These are phyloP conservation scores for Pempheris klunzingeri DNA, from an alignment of 2,797 vertebrate genomes.

Conservation along the genomic window DNA sequence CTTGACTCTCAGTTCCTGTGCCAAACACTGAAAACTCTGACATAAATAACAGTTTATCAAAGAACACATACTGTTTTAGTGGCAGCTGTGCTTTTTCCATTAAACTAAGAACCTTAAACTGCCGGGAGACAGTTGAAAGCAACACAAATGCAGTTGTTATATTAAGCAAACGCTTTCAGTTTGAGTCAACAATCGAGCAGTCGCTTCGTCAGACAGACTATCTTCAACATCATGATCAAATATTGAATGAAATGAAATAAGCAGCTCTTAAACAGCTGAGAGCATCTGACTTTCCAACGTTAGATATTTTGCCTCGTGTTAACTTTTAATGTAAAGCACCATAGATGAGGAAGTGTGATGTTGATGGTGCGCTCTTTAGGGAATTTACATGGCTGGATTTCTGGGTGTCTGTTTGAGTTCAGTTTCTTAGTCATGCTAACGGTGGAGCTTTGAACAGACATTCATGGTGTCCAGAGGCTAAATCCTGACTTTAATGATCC, in stretches of 20 bases:
- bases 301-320: not conserved
- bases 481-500: not conserved
- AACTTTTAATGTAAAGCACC: not conserved
- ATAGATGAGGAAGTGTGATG: not conserved
- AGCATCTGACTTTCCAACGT: not conserved
- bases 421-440: not conserved
- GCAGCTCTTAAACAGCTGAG: not conserved
- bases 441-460: not conserved
- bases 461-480: not conserved
- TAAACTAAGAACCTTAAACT: slow-evolving; percentile 29
- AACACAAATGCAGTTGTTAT: slow-evolving; percentile 35
- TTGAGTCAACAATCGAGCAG: slow-evolving; percentile 15
- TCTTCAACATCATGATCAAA: slow-evolving; percentile 15
- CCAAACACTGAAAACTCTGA: slow-evolving; percentile 32
- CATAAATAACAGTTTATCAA: slow-evolving; percentile 19
- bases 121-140: slow-evolving; percentile 38
- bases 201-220: not conserved
- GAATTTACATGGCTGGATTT: not conserved
- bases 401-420: not conserved
- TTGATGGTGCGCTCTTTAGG: not conserved
- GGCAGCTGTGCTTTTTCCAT: slow-evolving; percentile 24
- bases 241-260: slow-evolving; percentile 20
- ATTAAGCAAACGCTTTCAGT: slow-evolving; percentile 18
- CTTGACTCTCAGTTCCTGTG: not conserved
- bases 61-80: slow-evolving; percentile 25